phyloP scores from a whole-genome alignment of 2,113 vertebrate genomes.

The Sinocyclocheilus maitianheensis region DNA sequence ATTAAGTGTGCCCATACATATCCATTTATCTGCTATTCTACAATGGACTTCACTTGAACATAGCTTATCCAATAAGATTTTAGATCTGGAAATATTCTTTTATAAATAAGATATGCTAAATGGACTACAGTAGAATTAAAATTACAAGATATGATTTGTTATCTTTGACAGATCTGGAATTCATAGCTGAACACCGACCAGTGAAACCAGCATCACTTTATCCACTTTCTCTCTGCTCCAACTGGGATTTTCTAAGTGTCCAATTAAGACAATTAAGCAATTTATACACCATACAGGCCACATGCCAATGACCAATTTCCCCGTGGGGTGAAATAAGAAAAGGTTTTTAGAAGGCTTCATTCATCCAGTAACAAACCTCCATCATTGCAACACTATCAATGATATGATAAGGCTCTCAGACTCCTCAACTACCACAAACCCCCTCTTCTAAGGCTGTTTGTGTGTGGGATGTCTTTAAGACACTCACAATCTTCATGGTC shows the following conservation, averaged over 20 bases:
- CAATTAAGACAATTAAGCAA: slow-evolving; percentile 71
- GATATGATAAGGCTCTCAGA: slow-evolving; percentile 65
- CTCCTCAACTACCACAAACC: slow-evolving; percentile 39
- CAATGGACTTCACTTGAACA: too few species aligned
- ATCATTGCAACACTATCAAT: slow-evolving; percentile 66
- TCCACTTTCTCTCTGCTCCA: slow-evolving; percentile 50
- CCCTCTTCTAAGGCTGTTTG: neutral
- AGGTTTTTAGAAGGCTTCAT: slow-evolving; percentile 62
- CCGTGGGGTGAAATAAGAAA: slow-evolving; percentile 54
- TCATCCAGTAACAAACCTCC: slow-evolving; percentile 66
- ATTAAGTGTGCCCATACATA: neutral
- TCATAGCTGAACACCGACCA: neutral
- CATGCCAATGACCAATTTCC: slow-evolving; percentile 75
- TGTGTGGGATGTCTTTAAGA: slow-evolving; percentile 2
- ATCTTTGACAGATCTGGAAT: neutral
- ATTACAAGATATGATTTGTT: neutral
- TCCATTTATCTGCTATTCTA: neutral
- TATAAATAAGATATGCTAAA: neutral
- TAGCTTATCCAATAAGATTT: neutral
- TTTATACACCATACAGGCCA: slow-evolving; percentile 70
- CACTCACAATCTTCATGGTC: neutral
- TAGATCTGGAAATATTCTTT: neutral
- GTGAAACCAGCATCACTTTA: slow-evolving; percentile 19
- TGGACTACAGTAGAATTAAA: neutral
- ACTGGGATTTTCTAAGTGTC: slow-evolving; percentile 69